Conservation (phyloP, 2,113 vertebrate species). For the Thalassoma bifasciatum region DNA sequence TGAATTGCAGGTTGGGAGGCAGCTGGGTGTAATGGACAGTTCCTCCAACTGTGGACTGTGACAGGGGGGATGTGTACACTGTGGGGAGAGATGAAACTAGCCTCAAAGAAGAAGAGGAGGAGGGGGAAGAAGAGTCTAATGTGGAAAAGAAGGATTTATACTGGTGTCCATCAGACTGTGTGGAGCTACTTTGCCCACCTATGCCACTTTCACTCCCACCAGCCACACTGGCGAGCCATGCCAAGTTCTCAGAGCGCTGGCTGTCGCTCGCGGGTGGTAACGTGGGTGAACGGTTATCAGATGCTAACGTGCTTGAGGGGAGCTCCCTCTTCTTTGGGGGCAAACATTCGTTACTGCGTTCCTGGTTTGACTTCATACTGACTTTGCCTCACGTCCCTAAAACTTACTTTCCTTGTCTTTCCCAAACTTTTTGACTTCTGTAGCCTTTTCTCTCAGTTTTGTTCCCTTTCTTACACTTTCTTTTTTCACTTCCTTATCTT, state of each 20-base stretch:
- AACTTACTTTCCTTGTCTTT: slow-evolving; percentile 74
- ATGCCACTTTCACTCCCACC: slow-evolving; percentile 80
- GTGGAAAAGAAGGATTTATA: slow-evolving; percentile 85
- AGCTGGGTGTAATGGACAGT: slow-evolving; percentile 93
- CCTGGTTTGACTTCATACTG: slow-evolving; percentile 99
- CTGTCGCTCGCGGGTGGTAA: slow-evolving; percentile 86
- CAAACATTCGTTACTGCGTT: slow-evolving; percentile 98
- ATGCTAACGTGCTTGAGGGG: slow-evolving; percentile 89
- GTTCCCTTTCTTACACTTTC: slow-evolving; percentile 29
- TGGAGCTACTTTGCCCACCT: slow-evolving; percentile 65
- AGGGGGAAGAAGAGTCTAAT: slow-evolving; percentile 61
- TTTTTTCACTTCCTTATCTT: slow-evolving; percentile 37
- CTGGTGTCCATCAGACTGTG: slow-evolving; percentile 85
- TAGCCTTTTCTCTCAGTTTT: slow-evolving; percentile 12
- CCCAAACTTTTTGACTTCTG: slow-evolving; percentile 26
- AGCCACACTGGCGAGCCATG: slow-evolving; percentile 89
- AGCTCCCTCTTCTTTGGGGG: slow-evolving; percentile 98
- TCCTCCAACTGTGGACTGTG: slow-evolving; percentile 84
- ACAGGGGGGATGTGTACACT: slow-evolving; percentile 87
- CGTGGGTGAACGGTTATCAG: slow-evolving; percentile 85
- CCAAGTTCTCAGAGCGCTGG: slow-evolving; percentile 89
- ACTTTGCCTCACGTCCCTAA: slow-evolving; percentile 32
- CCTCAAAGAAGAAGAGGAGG: slow-evolving; percentile 72
- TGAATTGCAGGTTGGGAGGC: slow-evolving; percentile 94
- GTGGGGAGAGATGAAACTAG: slow-evolving; percentile 87